Percentiles rank a stretch among this genome's conserved stretches.
Evolutionary conservation across 2,113 vertebrate genomes (phyloP).

Genomic region (Scomber japonicus): DNA sequence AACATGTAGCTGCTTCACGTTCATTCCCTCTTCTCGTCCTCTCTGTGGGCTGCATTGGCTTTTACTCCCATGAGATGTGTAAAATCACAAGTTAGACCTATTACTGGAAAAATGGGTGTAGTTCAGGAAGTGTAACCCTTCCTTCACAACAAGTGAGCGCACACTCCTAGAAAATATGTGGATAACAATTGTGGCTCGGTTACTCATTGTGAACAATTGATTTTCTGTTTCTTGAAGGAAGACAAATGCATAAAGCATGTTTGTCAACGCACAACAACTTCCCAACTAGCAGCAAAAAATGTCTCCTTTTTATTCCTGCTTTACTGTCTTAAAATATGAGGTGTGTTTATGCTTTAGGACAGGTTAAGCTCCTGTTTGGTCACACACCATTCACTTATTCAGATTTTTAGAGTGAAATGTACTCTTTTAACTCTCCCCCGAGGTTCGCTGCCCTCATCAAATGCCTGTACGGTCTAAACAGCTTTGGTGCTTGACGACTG

Average conservation of each 20-base stretch:
- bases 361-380: neutral
- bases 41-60: constrained; percentile 27
- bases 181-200: constrained; percentile 31
- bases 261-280: neutral
- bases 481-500: constrained; percentile 6
- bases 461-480: neutral
- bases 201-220: constrained; percentile 19
- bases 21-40: constrained; percentile 30
- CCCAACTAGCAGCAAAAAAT: neutral
- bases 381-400: neutral
- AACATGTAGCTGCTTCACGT: constrained; percentile 38
- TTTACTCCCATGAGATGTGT: constrained; percentile 43
- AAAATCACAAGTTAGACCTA: constrained; percentile 46
- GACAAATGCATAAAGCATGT: neutral
- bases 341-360: neutral
- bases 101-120: constrained; percentile 53
- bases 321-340: no score
- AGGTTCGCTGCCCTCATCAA: constrained; percentile 9
- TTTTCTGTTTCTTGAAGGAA: constrained; percentile 26
- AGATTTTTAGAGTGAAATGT: neutral
- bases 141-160: constrained; percentile 31
- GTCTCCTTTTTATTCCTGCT: neutral
- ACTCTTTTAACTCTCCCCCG: neutral
- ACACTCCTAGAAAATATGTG: constrained; percentile 30
- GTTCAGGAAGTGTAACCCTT: constrained; percentile 64